Base-by-base conservation (phyloP, 2,113 vertebrate genomes). In the Paradisaea rubra region DNA sequence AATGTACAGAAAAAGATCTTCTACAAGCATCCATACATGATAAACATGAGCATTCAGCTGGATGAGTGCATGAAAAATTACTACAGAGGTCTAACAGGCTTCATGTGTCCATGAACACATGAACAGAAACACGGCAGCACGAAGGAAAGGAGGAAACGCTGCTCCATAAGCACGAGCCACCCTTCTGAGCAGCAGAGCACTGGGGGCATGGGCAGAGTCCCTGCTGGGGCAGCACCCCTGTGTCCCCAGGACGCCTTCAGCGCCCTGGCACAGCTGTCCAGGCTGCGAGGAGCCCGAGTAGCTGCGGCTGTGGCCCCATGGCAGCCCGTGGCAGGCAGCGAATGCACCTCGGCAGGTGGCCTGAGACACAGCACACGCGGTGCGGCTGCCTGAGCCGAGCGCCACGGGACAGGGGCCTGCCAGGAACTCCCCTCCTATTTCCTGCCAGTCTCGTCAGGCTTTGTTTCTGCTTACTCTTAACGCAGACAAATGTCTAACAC, bases 181-280 rank as follows among this genome's bases (percentile, higher is more conserved):
- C 11, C 24, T 28, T 35, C 35, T 7, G 25, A 35, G 81, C 17
- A 39, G 54, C 59, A 47, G 10, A n/a, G 81, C 19, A 11, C 7
- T 0, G 37, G 42, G 0, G 8, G 23, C 22, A 28, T 11, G 3
- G 59, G 57, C 47, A 73, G 50, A 15, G 33, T 52, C 64, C 56
- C 50, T 1, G 1, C 1, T 7, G 23, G 22, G 2, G 42, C 47
- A 63, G 64, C 4, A 6, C 18, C 39, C 3, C 0, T 0, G 3
- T n/a, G 41, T 60, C 30, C 47, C 60, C 41, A 35, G 70, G 24
- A n/a, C 11, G 22, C 7, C 39, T 16, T 28, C 16, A 35, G 31
- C 16, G 6, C 18, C 28, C 33, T 4, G 25, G 5, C 27, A 28
- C 22, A 16, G 68, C 6, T 1, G 4, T 5, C 8, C 44, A 22